Conservation (phyloP, 2,797 vertebrate genomes). For the Pipistrellus nathusii region DNA sequence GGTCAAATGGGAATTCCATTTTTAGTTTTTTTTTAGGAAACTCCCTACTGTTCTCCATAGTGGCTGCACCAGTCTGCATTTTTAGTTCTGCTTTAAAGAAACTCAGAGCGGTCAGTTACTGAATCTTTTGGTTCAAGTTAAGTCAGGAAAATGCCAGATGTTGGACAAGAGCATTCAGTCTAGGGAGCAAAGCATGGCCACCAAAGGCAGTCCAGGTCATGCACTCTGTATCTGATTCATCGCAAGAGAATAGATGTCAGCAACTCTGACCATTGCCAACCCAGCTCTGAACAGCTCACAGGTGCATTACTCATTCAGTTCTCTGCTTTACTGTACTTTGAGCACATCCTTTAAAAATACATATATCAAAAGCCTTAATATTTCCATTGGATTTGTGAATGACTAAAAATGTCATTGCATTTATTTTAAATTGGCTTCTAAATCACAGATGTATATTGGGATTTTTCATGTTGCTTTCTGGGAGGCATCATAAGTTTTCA, state of each 20-base stretch:
- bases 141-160: not conserved
- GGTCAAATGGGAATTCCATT: too few relatives aligned
- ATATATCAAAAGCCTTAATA: not conserved
- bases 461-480: constrained; percentile 28
- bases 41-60: too few relatives aligned
- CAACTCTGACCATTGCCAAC: not conserved
- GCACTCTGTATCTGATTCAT: not conserved
- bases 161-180: not conserved
- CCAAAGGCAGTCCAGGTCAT: not conserved
- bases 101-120: not conserved
- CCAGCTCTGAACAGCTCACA: not conserved
- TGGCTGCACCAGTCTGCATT: too few relatives aligned
- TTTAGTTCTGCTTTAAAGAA: not conserved
- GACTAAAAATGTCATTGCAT: not conserved
- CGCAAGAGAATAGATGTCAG: not conserved
- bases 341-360: not conserved
- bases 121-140: not conserved
- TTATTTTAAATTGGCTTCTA: constrained; percentile 65
- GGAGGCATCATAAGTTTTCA: not conserved
- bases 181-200: not conserved
- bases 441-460: not conserved
- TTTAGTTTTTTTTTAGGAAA: too few relatives aligned
- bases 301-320: not conserved
- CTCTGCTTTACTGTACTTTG: not conserved
- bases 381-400: constrained; percentile 26